Percentiles rank a stretch among this genome's conserved stretches.
phyloP scores from a whole-genome alignment of 2,797 vertebrate species.

The Simalia tracyae region DNA sequence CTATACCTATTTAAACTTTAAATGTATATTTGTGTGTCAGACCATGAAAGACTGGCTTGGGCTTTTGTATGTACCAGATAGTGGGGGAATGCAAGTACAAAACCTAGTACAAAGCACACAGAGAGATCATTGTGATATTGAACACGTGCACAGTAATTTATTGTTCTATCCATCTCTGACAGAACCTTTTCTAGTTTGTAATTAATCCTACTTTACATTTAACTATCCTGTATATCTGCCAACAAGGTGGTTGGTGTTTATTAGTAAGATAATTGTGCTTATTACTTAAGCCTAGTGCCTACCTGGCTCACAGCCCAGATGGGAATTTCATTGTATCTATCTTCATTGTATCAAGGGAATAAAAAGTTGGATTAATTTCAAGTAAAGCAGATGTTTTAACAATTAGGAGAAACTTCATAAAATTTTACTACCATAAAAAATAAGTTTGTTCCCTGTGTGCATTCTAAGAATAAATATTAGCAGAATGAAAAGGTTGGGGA shows the following conservation, averaged over 20 bases:
- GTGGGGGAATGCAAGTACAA: slow-evolving; percentile 32
- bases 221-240: slow-evolving; percentile 63
- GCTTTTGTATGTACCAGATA: neutral
- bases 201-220: slow-evolving; percentile 74
- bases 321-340: slow-evolving; percentile 34
- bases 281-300: slow-evolving; percentile 53
- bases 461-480: neutral
- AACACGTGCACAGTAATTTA: slow-evolving; percentile 53
- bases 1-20: neutral
- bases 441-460: neutral
- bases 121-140: slow-evolving; percentile 44
- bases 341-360: slow-evolving; percentile 35
- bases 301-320: slow-evolving; percentile 60
- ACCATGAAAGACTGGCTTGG: neutral
- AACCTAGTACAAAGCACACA: slow-evolving; percentile 29
- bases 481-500: neutral
- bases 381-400: slow-evolving; percentile 60
- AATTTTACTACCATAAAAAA: slow-evolving; percentile 13
- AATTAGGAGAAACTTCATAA: slow-evolving; percentile 39
- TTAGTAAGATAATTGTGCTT: slow-evolving; percentile 66
- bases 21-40: neutral
- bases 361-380: slow-evolving; percentile 39
- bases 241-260: slow-evolving; percentile 70
- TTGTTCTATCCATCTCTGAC: slow-evolving; percentile 52
- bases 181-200: slow-evolving; percentile 63